Conservation (phyloP, 2,113 vertebrate species). For the Boulengeromyrus knoepffleri region DNA sequence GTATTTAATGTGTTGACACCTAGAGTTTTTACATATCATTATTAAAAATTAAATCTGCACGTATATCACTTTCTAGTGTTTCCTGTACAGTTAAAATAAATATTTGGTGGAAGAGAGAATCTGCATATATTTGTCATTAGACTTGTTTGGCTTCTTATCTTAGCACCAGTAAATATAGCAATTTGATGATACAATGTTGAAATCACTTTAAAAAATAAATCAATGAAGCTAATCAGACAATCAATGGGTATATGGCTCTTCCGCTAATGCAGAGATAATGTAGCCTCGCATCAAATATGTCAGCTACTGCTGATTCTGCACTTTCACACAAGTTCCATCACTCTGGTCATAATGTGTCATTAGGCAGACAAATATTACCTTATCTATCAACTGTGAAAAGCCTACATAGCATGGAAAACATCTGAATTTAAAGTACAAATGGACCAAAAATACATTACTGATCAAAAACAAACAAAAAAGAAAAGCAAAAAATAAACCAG, state of each 20-base stretch:
- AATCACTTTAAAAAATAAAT: conserved; percentile 62
- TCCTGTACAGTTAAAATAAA: neutral
- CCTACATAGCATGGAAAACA: conserved; percentile 37
- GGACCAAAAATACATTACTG: conserved; percentile 30
- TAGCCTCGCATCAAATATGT: conserved; percentile 44
- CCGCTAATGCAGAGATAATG: conserved; percentile 45
- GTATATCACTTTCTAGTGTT: neutral
- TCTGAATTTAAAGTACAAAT: conserved; percentile 43
- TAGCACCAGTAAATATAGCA: conserved; percentile 30
- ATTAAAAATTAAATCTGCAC: neutral
- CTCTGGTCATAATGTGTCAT: conserved; percentile 39
- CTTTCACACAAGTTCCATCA: conserved; percentile 47
- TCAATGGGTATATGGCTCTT: conserved; percentile 54
- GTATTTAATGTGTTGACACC: neutral
- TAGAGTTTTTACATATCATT: neutral
- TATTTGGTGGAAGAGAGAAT: neutral
- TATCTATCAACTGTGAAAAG: conserved; percentile 49
- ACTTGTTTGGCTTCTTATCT: conserved; percentile 11
- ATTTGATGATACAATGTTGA: conserved; percentile 43
- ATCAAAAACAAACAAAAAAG: conserved; percentile 39
- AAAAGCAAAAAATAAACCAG: conserved; percentile 43
- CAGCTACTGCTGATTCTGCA: conserved; percentile 52
- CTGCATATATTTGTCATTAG: conserved; percentile 10
- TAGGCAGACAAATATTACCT: conserved; percentile 39
- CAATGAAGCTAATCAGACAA: conserved; percentile 66